Conservation (phyloP, 53 echinoderm and acorn worm genomes). For the Temnopleurus reevesii region DNA sequence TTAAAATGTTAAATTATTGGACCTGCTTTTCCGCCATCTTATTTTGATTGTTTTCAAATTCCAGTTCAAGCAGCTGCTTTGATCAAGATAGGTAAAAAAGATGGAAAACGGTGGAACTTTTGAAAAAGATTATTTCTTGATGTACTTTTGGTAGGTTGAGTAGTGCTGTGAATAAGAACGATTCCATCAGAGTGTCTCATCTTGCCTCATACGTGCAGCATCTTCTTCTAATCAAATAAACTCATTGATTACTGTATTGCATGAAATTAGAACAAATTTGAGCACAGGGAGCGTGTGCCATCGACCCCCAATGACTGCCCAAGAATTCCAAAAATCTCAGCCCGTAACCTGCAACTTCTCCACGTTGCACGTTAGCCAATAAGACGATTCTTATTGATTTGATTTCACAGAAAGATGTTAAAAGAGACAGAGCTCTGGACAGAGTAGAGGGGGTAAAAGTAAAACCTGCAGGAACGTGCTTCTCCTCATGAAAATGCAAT, state of each 20-base stretch:
- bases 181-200: constrained; percentile 35
- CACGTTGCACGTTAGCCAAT: not conserved
- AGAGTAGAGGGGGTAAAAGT: not conserved
- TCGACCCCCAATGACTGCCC: constrained; percentile 50
- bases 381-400: constrained; percentile 20
- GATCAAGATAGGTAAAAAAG: not conserved
- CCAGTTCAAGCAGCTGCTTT: not conserved
- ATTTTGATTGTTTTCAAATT: too few relatives aligned
- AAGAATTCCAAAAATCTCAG: constrained; percentile 43
- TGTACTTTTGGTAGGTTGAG: constrained; percentile 37
- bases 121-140: not conserved
- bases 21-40: too few relatives aligned
- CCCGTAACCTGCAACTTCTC: not conserved
- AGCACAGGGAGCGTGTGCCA: constrained; percentile 49
- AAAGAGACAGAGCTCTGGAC: not conserved
- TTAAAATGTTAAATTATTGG: too few relatives aligned
- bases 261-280: constrained; percentile 55
- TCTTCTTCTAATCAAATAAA: constrained; percentile 56
- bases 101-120: not conserved
- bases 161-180: constrained; percentile 36
- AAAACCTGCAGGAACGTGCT: constrained; percentile 8
- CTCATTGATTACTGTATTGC: constrained; percentile 60
- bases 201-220: constrained; percentile 47
- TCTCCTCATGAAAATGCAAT: constrained; percentile 30
- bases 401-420: constrained; percentile 23